Conservation (phyloP, 53 echinoderm and acorn worm species). For the Mesocentrotus franciscanus region DNA sequence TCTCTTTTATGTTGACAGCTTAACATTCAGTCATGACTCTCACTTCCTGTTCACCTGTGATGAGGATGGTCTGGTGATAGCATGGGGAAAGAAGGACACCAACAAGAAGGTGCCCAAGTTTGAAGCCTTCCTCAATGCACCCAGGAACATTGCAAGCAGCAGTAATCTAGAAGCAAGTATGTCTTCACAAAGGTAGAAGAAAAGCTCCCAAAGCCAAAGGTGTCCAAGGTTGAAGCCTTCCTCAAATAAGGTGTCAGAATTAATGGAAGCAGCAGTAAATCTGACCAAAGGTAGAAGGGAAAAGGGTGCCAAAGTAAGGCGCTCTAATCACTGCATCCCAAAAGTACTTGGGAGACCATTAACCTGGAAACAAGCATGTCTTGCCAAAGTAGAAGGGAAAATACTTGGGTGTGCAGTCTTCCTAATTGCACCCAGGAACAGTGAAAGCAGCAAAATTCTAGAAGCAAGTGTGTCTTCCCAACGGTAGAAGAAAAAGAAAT, state of each 20-base stretch:
- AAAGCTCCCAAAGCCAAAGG: conserved; percentile 71
- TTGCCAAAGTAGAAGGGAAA: background rate
- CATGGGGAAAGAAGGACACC: conserved; percentile 88
- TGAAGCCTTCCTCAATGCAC: conserved; percentile 78
- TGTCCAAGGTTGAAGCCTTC: conserved; percentile 86
- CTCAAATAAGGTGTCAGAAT: conserved; percentile 61
- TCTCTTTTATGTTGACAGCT: conserved; percentile 57
- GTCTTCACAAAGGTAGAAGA: conserved; percentile 48
- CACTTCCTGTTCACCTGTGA: conserved; percentile 89
- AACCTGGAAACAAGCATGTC: background rate
- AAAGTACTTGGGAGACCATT: background rate
- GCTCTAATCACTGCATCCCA: conserved; percentile 68
- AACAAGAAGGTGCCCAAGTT: conserved; percentile 83
- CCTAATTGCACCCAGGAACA: background rate
- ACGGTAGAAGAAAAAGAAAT: too few species aligned
- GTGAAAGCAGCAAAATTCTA: background rate
- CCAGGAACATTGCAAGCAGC: background rate
- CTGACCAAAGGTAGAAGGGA: conserved; percentile 70
- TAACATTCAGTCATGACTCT: conserved; percentile 90
- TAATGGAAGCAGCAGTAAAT: background rate
- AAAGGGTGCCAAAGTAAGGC: conserved; percentile 76
- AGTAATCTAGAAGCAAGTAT: conserved; percentile 25
- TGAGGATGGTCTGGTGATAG: conserved; percentile 80
- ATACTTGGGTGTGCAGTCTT: background rate
- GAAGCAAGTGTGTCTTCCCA: conserved; percentile 37